Base-by-base conservation (phyloP, 2,888 invertebrate species). In the Caenorhabditis sp. region DNA sequence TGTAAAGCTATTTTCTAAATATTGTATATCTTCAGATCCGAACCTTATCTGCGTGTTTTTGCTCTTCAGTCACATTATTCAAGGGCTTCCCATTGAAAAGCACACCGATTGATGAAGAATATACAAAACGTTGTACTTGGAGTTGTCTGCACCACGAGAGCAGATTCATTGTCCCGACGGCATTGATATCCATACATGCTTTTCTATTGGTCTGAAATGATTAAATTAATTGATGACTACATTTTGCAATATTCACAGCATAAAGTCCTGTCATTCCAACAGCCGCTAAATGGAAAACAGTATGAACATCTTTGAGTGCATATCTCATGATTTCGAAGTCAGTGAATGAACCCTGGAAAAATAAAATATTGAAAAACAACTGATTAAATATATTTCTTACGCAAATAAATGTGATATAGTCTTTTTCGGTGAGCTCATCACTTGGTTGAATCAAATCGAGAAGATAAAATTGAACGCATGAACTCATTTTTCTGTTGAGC, bases 181-280 rank as follows among this genome's bases (percentile, higher is more conserved):
- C 59, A 57, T 69, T 73, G 31, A 66, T 60, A 26, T 63, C 57
- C 66, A 68, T 60, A 38, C 73, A 69, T 0, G 62, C 36, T 43
- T 62, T 43, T 12, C 68, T 59, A 53, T 73, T 53, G 8, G 38
- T 57, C 68, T 73, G 56, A 43, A 31, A 8, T 43, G 43, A 49
- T 7, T 14, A 5, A 36, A n/a, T 21, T 49, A 43, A 23, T 38
- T 36, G 20, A 10, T 8, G 27, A 31, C 23, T 54, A 36, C 3
- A 20, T 14, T 52, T 25, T 38, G 21, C 5, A 10, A 53, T 25
- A 31, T 14, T 25, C 14, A 73, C 73, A 53, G 68, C 68, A 53
- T 50, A 66, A 8, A 52, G 38, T 25, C 73, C 73, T 0, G 73
- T 69, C 73, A 73, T 73, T 27, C 73, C 73, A 50, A 73, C 73